These are phyloP conservation scores for Hozukius guyotensis DNA, from an alignment of 2,797 vertebrate genomes.

Conservation along the genomic window DNA sequence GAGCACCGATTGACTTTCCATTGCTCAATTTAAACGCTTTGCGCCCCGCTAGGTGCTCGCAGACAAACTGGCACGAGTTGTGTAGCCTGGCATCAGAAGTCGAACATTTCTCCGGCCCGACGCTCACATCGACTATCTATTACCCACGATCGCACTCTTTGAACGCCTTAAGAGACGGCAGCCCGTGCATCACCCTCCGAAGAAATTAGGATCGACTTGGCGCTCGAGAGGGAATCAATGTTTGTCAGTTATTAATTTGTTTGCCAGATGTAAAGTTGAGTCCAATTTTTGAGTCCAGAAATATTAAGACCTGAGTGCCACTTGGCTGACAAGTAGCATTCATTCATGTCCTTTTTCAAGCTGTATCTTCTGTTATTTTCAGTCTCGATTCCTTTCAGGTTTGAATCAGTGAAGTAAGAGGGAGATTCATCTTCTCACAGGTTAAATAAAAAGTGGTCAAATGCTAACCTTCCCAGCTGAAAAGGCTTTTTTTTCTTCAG, in stretches of 20 bases:
- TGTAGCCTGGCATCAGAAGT: conserved; percentile 61
- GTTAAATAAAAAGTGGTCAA: conserved; percentile 6
- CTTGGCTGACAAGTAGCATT: neutral
- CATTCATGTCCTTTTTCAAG: neutral
- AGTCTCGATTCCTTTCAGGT: neutral
- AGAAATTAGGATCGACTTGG: conserved; percentile 19
- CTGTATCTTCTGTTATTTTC: neutral
- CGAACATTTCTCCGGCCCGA: conserved; percentile 45
- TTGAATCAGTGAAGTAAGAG: neutral
- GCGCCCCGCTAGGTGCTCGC: conserved; percentile 66
- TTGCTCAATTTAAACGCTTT: conserved; percentile 77
- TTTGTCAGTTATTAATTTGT: conserved; percentile 40
- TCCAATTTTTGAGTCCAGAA: neutral
- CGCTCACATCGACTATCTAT: conserved; percentile 57
- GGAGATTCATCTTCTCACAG: neutral
- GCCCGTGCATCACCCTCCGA: conserved; percentile 12
- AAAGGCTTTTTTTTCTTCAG: neutral
- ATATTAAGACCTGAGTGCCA: conserved; percentile 4
- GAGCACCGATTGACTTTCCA: conserved; percentile 72
- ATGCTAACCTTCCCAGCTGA: neutral
- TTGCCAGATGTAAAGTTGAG: conserved; percentile 36
- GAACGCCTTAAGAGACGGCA: conserved; percentile 36
- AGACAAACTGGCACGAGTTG: conserved; percentile 72
- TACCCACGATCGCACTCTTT: conserved; percentile 49
- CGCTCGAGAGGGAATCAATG: conserved; percentile 22